Base-by-base conservation (phyloP, 1,140 invertebrate genomes). In the Lutraria rhynchaena region DNA sequence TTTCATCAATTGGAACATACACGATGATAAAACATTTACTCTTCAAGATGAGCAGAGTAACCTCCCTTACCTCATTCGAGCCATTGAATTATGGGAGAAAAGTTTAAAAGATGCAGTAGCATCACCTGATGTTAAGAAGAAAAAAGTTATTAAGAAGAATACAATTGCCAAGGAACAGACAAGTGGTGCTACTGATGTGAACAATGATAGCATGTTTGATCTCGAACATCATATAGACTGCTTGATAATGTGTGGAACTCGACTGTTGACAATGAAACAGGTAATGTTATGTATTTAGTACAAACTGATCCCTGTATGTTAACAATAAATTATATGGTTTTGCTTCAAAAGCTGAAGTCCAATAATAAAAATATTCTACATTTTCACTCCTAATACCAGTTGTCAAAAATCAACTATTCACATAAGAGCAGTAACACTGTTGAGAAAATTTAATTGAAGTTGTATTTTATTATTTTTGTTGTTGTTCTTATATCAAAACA, bases 221-320 rank as follows among this genome's bases (percentile, higher is more conserved):
- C 27, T 74, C 13, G 55, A 58, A 7, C 71, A 74, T 46, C 53
- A 74, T 60, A 46, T 74, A 31, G 71, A 74, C 60, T 37, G n/a
- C 29, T 29, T 74, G 9, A 74, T 74, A 11, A 9, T 60, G 35
- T 74, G 71, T 74, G 71, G 53, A 31, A 41, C 71, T 29, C 3
- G 71, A 27, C 71, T 74, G 17, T 35, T 74, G 17, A 53, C 71
- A 19, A 74, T 74, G 71, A 74, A 57, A 60, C 71, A 74, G 71
- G 71, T 74, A 60, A 61, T 17, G n/a, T n/a, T n/a, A n/a, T n/a
- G n/a, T n/a, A n/a, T n/a, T n/a, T n/a, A n/a, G n/a, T n/a, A n/a
- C n/a, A n/a, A n/a, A n/a, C n/a, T n/a, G n/a, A n/a, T n/a, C n/a
- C n/a, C n/a, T n/a, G n/a, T n/a, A n/a, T n/a, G n/a, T n/a, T n/a